phyloP scores from a whole-genome alignment of 1,140 invertebrate genomes.

The Laupala kohalensis region DNA sequence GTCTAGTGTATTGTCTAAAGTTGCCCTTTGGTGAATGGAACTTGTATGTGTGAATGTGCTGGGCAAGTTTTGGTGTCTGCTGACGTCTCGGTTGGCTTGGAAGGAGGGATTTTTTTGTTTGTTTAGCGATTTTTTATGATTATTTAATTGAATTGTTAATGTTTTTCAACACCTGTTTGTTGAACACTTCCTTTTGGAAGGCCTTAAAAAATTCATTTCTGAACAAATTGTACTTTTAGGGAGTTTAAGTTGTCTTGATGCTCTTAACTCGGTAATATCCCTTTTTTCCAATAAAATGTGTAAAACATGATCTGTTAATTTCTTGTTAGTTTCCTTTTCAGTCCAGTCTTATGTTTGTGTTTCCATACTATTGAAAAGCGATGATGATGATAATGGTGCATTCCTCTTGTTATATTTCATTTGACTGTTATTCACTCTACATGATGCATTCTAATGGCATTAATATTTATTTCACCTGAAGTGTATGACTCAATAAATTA shows the following conservation, averaged over 20 bases:
- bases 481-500: neutral
- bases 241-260: neutral
- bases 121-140: neutral
- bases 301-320: neutral
- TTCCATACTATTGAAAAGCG: neutral
- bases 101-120: neutral
- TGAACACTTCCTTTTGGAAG: neutral
- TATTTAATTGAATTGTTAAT: neutral
- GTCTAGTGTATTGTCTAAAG: neutral
- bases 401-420: neutral
- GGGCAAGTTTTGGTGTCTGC: neutral
- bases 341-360: neutral
- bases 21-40: neutral
- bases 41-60: neutral
- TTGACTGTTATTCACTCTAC: neutral
- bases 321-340: neutral
- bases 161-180: neutral
- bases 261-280: neutral
- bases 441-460: neutral
- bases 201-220: neutral
- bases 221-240: neutral
- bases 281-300: neutral
- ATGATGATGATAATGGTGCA: neutral
- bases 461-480: neutral
- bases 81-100: neutral